These are phyloP conservation scores for Pocillopora grandis DNA, from an alignment of 92 coral and sea anemone genomes.

Conservation along the genomic window DNA sequence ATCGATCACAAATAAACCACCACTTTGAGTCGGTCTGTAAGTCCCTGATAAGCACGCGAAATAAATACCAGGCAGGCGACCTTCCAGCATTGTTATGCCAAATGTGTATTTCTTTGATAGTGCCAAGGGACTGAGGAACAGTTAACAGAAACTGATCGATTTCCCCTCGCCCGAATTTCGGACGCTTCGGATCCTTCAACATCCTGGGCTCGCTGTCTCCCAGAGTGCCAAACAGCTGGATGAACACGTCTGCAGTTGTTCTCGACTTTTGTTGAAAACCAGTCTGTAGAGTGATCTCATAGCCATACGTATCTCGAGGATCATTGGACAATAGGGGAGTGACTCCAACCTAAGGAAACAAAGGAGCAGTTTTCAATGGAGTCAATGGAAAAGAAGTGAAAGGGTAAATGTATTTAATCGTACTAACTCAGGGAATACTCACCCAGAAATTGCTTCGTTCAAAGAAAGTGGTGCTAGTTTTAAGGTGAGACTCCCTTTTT, in stretches of 20 bases:
- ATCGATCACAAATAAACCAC: slow-evolving; percentile 93
- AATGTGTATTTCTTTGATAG: slow-evolving; percentile 70
- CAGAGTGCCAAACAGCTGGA: slow-evolving; percentile 70
- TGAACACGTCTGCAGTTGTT: slow-evolving; percentile 85
- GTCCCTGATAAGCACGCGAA: slow-evolving; percentile 84
- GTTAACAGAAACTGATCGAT: slow-evolving; percentile 86
- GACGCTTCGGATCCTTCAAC: slow-evolving; percentile 72
- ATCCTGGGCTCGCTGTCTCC: slow-evolving; percentile 83
- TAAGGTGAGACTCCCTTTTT: too few species aligned
- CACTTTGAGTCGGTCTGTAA: slow-evolving; percentile 81
- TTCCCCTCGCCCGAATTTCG: slow-evolving; percentile 71
- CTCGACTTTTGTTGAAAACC: slow-evolving; percentile 78
- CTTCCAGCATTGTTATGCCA: slow-evolving; percentile 93
- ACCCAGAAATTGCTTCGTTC: too few species aligned
- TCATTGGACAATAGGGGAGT: slow-evolving; percentile 85
- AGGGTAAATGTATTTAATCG: too few species aligned
- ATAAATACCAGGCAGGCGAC: slow-evolving; percentile 85
- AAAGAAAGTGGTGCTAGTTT: too few species aligned
- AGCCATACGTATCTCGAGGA: slow-evolving; percentile 83
- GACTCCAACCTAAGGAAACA: slow-evolving; percentile 68
- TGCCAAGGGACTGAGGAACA: slow-evolving; percentile 84
- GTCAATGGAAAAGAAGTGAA: not conserved
- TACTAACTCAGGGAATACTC: too few species aligned
- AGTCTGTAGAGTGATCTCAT: slow-evolving; percentile 87
- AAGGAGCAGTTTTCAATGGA: not conserved